Base-by-base conservation (phyloP, 2,797 vertebrate species). In the Hippoglossus hippoglossus region DNA sequence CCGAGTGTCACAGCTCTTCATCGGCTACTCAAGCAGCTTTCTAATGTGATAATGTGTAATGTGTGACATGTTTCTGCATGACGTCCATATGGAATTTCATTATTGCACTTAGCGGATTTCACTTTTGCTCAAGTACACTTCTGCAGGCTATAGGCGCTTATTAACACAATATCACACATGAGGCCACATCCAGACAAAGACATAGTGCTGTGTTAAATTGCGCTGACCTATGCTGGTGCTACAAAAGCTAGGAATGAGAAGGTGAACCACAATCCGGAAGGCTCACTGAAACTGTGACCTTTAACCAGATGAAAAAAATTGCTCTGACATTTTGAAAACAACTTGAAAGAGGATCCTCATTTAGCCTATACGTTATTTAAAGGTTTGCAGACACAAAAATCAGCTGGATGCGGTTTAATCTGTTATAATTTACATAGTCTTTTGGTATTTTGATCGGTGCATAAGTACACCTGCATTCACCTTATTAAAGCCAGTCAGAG, bases 21-120 rank as follows among this genome's bases (percentile, higher is more conserved):
- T 86, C 78, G 77, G 79, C 76, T 57, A 24, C 74, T 77, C 78
- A 51, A 60, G 53, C 73, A 83, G 66, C 69, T 81, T 68, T 78
- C 59, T 64, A 73, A 82, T 52, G 65, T 77, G 67, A 81, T 80
- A 62, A 77, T 66, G 56, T 66, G 54, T 55, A 25, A 71, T 55
- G 67, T 83, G 67, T 77, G 69, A 79, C 34, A 57, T 73, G 67
- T 73, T 69, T 41, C 68, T 31, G 28, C 28, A 31, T 31, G 55
- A 83, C 63, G 34, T 79, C 59, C 85, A 82, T 73, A 74, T 71
- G 77, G 69, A 84, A 70, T 62, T 68, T 59, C 21, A 36, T 57
- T 47, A 54, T 79, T 82, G 80, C 53, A 59, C 39, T 53, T 75
- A 63, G 44, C 34, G 50, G 34, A 69, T 31, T 31, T 31, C 28